Evolutionary conservation across 1,140 invertebrate species (phyloP), one percentile per base, ranked within the genome.

Genomic region (Sesamia nonagrioides): DNA sequence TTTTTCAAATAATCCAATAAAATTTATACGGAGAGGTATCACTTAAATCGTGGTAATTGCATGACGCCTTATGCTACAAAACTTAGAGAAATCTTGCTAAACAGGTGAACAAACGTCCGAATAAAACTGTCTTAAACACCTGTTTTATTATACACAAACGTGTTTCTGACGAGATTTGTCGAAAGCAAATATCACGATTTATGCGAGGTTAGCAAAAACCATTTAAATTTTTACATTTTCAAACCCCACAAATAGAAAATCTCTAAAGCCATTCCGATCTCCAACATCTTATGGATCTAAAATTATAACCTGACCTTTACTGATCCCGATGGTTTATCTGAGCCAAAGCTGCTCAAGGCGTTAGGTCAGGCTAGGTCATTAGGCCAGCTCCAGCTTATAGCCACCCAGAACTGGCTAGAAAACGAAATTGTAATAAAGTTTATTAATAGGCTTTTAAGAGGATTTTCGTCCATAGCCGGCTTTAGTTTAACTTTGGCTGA

Each of bases 331-430:
- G 60, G 60, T 35, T 15, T 17, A 33, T 13, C 27, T 60, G 8
- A 61, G 37, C 37, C 42, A 69, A 69, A 69, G 18, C 50, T 50
- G 66, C 61, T 33, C 5, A 2, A 11, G 40, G 42, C 66, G 17
- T 48, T 50, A 50, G 66, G 66, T 69, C 66, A 50, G 13, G 18
- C 18, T 17, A 18, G 66, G 66, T 69, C 66, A 69, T 48, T 9
- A 50, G 21, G 42, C 45, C 13, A 50, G 66, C 6, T 6, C 17
- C 15, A 66, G 61, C 61, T 42, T 66, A 9, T 21, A 66, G 37
- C 15, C 56, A 27, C 8, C 42, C n/a, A 42, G n/a, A 66, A 66
- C 37, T 40, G 61, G 4, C n/a, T 66, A 42, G 35, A 66, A 42
- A 45, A 45, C n/a, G 61, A 21, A 50, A 66, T 42, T 66, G 9